phyloP scores from a whole-genome alignment of 2,888 invertebrate genomes.

The Nowickia ferox region DNA sequence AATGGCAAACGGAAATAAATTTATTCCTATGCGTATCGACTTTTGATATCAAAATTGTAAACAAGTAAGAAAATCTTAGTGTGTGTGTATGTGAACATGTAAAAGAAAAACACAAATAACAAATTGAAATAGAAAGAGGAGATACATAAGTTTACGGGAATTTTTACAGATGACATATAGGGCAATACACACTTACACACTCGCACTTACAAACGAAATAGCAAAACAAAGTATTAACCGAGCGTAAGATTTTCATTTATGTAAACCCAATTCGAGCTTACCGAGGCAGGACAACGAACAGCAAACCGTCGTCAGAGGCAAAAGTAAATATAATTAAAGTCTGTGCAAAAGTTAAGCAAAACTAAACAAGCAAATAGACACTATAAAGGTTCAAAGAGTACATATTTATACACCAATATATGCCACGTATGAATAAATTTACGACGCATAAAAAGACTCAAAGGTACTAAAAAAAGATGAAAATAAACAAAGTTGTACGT shows the following conservation, averaged over 20 bases:
- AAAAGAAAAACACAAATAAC: slow-evolving; percentile 20
- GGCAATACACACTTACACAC: not conserved
- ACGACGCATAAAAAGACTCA: not conserved
- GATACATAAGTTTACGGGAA: slow-evolving; percentile 20
- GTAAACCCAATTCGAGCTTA: slow-evolving; percentile 46
- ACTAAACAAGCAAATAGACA: slow-evolving; percentile 30
- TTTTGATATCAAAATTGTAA: slow-evolving; percentile 76
- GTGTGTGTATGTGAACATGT: slow-evolving; percentile 74
- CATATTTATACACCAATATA: not conserved
- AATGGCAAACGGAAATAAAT: slow-evolving; percentile 82
- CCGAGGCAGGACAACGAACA: slow-evolving; percentile 15
- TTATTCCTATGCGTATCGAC: slow-evolving; percentile 73
- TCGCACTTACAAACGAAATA: not conserved
- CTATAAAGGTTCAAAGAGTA: slow-evolving; percentile 27
- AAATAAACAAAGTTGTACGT: no score
- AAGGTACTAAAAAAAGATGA: not conserved
- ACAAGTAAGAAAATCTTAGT: slow-evolving; percentile 75
- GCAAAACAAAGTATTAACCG: slow-evolving; percentile 60
- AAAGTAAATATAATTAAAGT: slow-evolving; percentile 8
- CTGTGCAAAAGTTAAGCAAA: not conserved
- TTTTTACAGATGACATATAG: not conserved
- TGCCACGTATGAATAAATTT: not conserved
- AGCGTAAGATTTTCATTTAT: slow-evolving; percentile 69
- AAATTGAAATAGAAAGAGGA: slow-evolving; percentile 26
- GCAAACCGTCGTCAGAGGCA: not conserved